Evolutionary conservation across 1,140 invertebrate species (phyloP).

Genomic region (Pantala flavescens): DNA sequence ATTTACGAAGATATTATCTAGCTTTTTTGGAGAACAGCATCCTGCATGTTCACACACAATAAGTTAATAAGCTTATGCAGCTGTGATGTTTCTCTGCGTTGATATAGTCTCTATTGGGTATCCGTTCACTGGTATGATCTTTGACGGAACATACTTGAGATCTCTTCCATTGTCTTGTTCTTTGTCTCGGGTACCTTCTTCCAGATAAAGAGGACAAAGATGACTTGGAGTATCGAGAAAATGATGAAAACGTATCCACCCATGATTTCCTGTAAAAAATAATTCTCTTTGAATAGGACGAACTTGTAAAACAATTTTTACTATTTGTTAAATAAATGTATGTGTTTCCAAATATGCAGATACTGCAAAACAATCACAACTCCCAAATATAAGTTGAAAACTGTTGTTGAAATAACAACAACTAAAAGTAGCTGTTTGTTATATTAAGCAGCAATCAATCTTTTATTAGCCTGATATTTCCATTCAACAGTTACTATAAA

Average conservation of each 20-base stretch:
- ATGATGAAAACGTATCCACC: slow-evolving; percentile 65
- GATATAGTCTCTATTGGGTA: background rate
- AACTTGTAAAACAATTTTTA: background rate
- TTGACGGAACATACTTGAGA: slow-evolving; percentile 63
- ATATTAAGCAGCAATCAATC: no score
- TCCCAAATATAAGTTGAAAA: no score
- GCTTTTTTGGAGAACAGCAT: background rate
- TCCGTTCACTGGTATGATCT: slow-evolving; percentile 49
- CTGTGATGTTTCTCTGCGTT: background rate
- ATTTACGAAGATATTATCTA: background rate
- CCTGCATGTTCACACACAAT: background rate
- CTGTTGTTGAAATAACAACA: no score
- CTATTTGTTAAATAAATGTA: no score
- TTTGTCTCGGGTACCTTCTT: slow-evolving; percentile 79
- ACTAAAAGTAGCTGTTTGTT: no score
- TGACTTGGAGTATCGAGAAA: slow-evolving; percentile 52
- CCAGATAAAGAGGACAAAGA: slow-evolving; percentile 64
- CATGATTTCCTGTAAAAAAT: slow-evolving; percentile 40
- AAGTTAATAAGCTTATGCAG: background rate
- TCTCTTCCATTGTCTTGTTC: slow-evolving; percentile 73
- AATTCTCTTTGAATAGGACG: slow-evolving; percentile 19
- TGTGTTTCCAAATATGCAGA: no score
- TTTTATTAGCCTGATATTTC: no score
- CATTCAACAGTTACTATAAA: no score
- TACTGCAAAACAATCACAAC: no score